Conservation (phyloP, 1,140 invertebrate genomes). For the Hylyphantes graminicola region DNA sequence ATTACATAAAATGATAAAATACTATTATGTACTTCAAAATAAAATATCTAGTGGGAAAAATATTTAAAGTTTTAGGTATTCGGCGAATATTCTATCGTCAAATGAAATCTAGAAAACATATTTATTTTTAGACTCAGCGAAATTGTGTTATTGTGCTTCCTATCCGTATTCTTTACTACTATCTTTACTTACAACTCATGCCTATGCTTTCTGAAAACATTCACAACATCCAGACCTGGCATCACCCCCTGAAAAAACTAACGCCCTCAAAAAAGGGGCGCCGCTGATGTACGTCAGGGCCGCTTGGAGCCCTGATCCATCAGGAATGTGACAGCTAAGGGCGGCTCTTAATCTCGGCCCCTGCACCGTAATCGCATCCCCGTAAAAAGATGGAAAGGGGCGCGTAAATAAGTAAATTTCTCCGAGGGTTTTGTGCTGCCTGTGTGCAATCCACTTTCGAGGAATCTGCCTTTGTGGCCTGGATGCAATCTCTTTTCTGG, state of each 20-base stretch:
- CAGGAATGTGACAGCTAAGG: constrained; percentile 17
- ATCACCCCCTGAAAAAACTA: no score
- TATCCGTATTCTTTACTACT: no score
- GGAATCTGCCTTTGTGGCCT: constrained; percentile 14
- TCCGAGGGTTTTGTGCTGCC: constrained; percentile 19
- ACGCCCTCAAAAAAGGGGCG: neutral
- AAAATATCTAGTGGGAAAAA: no score
- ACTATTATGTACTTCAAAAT: no score
- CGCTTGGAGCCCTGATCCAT: constrained; percentile 46
- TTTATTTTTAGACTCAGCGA: no score
- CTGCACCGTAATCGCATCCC: constrained; percentile 31
- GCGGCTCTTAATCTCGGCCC: constrained; percentile 45
- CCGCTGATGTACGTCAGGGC: constrained; percentile 13
- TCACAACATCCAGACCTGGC: neutral
- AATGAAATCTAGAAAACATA: no score
- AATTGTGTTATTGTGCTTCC: no score
- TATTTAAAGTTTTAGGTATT: no score
- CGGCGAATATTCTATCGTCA: no score
- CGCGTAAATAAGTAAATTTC: constrained; percentile 51
- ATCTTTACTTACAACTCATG: neutral
- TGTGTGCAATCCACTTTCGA: constrained; percentile 51
- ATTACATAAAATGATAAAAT: no score
- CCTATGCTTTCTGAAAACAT: neutral
- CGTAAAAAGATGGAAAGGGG: constrained; percentile 26
- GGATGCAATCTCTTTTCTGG: constrained; percentile 24